phyloP scores from a whole-genome alignment of 2,888 invertebrate genomes.

The Candidula unifasciata region DNA sequence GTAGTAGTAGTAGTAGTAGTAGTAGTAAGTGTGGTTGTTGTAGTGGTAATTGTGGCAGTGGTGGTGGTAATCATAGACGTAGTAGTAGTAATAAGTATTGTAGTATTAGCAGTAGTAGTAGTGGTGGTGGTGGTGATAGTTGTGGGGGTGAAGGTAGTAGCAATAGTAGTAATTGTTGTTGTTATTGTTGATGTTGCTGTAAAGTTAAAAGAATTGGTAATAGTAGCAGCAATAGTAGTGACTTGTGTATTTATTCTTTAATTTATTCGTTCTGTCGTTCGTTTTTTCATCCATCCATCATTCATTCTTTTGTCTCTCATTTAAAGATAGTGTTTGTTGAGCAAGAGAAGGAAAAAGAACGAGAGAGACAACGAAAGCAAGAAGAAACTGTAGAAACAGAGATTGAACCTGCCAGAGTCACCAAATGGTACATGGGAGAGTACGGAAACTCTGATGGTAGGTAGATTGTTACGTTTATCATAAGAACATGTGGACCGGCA shows the following conservation, averaged over 20 bases:
- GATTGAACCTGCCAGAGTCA: constrained; percentile 54
- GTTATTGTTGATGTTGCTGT: too few relatives aligned
- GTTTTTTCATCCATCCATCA: too few relatives aligned
- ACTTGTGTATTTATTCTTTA: too few relatives aligned
- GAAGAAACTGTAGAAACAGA: constrained; percentile 59
- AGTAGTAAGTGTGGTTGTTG: too few relatives aligned
- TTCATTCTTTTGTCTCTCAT: neutral
- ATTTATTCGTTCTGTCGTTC: too few relatives aligned
- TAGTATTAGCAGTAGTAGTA: neutral
- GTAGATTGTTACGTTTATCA: neutral
- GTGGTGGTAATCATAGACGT: neutral
- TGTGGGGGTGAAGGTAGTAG: too few relatives aligned
- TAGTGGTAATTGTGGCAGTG: neutral
- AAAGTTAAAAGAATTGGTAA: too few relatives aligned
- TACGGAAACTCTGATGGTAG: constrained; percentile 73
- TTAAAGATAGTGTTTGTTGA: neutral
- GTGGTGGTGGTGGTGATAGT: neutral
- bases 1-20: neutral
- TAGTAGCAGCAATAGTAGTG: too few relatives aligned
- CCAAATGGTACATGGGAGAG: constrained; percentile 75
- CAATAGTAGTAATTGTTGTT: too few relatives aligned
- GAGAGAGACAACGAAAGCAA: constrained; percentile 59
- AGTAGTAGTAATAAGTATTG: neutral
- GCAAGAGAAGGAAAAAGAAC: constrained; percentile 56
- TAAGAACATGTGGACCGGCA: too few relatives aligned